Conservation (phyloP, 2,888 invertebrate species). For the Colostygia pectinataria region DNA sequence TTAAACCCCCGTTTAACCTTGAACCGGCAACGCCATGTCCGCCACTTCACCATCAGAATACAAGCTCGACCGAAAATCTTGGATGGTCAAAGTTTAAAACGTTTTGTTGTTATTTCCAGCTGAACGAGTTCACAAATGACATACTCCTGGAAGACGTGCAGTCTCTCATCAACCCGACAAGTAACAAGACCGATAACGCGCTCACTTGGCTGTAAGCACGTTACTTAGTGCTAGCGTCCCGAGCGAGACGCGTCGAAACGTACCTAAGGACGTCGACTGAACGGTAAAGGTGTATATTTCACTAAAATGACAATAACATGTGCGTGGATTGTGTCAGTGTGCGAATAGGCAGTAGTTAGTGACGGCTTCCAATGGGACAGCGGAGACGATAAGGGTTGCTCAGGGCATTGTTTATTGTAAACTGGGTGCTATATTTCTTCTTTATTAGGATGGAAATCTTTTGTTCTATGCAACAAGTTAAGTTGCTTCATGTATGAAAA, state of each 20-base stretch:
- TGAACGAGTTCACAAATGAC: slow-evolving; percentile 93
- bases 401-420: slow-evolving; percentile 20
- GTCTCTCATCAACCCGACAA: slow-evolving; percentile 93
- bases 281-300: slow-evolving; percentile 72
- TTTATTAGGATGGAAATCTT: slow-evolving; percentile 2
- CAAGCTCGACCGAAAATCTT: no score
- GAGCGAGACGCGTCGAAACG: slow-evolving; percentile 1
- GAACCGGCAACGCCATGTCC: no score
- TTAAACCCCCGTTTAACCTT: no score
- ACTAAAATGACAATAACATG: slow-evolving; percentile 70
- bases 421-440: slow-evolving; percentile 18
- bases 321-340: slow-evolving; percentile 47
- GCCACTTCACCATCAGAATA: no score
- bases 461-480: slow-evolving; percentile 1
- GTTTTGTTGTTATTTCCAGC: slow-evolving; percentile 75
- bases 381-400: slow-evolving; percentile 30
- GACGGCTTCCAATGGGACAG: slow-evolving; percentile 40
- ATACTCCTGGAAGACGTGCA: slow-evolving; percentile 95
- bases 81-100: not conserved
- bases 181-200: slow-evolving; percentile 92
- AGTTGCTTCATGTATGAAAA: not conserved
- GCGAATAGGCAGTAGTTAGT: slow-evolving; percentile 41
- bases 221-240: slow-evolving; percentile 38
- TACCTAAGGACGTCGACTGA: slow-evolving; percentile 45
- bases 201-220: slow-evolving; percentile 91